A percentile compares a stretch with the other conserved stretches of the same genome.
Evolutionary conservation across 2,113 vertebrate genomes (phyloP).

Genomic region (Tylochromis polylepis): DNA sequence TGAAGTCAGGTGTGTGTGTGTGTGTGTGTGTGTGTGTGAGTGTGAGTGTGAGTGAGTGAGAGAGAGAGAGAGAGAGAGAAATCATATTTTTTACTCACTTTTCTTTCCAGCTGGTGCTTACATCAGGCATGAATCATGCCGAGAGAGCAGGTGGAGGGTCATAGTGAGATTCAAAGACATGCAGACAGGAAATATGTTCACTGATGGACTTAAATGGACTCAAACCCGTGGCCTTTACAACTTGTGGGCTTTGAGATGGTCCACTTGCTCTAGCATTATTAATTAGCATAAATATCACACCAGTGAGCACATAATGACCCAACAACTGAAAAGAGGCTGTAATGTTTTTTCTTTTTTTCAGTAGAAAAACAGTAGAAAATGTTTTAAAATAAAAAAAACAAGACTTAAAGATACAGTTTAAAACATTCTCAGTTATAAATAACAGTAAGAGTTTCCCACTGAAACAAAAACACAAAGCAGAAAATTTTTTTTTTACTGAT

Average conservation of each 20-base stretch:
- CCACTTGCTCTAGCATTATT: rapidly evolving
- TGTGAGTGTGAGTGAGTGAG: too few species aligned
- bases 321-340: neutral
- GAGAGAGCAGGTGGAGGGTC: neutral
- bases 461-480: neutral
- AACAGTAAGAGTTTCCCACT: rapidly evolving
- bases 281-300: neutral
- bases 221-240: neutral
- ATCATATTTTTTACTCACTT: neutral
- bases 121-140: neutral
- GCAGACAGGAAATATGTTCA: neutral
- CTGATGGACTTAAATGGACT: neutral
- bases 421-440: neutral
- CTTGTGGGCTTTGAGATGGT: neutral
- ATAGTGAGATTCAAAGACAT: neutral
- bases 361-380: neutral
- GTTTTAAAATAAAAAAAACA: neutral
- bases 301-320: neutral
- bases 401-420: neutral
- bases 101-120: neutral
- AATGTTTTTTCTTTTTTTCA: neutral
- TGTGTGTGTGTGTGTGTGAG: too few species aligned
- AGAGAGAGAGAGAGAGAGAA: neutral
- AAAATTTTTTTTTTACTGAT: neutral
- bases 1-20: too few species aligned